Evolutionary conservation across 1,140 invertebrate species (phyloP).

Genomic region (Drosophila truncata): DNA sequence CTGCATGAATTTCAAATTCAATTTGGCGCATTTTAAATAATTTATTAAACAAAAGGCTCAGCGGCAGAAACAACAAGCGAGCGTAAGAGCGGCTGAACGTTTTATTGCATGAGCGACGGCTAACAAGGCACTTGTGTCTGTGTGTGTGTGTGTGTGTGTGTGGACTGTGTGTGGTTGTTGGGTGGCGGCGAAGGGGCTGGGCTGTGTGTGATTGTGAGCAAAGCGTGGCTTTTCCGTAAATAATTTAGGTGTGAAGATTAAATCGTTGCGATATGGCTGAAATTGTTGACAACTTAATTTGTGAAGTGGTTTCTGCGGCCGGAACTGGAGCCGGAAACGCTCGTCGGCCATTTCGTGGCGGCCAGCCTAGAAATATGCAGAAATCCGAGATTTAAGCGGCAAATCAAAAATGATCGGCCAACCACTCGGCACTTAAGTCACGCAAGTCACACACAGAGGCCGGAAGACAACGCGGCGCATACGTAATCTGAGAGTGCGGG

Average conservation of each 20-base stretch:
- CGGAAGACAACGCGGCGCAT: constrained; percentile 52
- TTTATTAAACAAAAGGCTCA: constrained; percentile 82
- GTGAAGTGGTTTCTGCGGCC: constrained; percentile 72
- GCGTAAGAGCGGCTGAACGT: constrained; percentile 61
- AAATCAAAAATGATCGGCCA: constrained; percentile 61
- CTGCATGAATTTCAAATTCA: constrained; percentile 84
- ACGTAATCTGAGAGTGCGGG: constrained; percentile 55
- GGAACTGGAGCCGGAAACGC: constrained; percentile 54
- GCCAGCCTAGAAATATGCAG: constrained; percentile 33
- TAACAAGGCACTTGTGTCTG: constrained; percentile 56
- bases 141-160: constrained; percentile 1
- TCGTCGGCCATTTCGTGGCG: constrained; percentile 13
- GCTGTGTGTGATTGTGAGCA: constrained; percentile 21
- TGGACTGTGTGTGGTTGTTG: constrained; percentile 6
- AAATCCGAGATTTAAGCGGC: constrained; percentile 63
- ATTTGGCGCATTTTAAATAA: constrained; percentile 83
- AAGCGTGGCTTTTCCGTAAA: constrained; percentile 63
- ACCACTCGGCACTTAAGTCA: constrained; percentile 43
- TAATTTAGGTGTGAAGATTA: constrained; percentile 84
- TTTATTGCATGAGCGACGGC: constrained; percentile 74
- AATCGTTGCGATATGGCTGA: constrained; percentile 76
- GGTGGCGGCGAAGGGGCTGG: neutral
- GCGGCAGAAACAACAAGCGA: constrained; percentile 40
- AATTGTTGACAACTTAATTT: constrained; percentile 84
- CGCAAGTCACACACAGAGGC: constrained; percentile 34